Conservation (phyloP, 2,113 vertebrate genomes). For the Perccottus glenii region DNA sequence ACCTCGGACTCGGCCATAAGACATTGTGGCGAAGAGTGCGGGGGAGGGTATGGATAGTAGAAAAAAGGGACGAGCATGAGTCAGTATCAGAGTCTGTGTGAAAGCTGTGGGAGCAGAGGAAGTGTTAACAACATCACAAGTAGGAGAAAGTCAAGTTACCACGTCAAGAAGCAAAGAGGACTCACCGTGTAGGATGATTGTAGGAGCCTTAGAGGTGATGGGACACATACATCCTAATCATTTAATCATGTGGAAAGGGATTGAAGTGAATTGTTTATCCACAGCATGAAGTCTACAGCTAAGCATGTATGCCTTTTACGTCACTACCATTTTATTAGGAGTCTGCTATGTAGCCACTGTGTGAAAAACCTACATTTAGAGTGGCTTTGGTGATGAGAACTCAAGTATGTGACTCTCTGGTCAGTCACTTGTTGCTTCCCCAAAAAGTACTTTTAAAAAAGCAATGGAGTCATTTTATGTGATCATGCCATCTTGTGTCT, state of each 20-base stretch:
- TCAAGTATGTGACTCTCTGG: slow-evolving; percentile 28
- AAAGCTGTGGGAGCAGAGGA: slow-evolving; percentile 81
- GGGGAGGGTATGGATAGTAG: slow-evolving; percentile 73
- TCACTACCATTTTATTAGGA: slow-evolving; percentile 53
- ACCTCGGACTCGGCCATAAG: slow-evolving; percentile 71
- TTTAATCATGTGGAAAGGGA: slow-evolving; percentile 43
- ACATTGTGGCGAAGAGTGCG: slow-evolving; percentile 73
- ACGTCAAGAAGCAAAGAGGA: slow-evolving; percentile 69
- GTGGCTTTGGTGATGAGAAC: slow-evolving; percentile 50
- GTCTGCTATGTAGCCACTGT: slow-evolving; percentile 40
- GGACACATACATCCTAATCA: slow-evolving; percentile 52
- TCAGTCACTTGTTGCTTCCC: slow-evolving; percentile 57
- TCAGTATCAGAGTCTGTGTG: slow-evolving; percentile 78
- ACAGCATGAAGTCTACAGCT: slow-evolving; percentile 34
- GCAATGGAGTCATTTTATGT: slow-evolving; percentile 42
- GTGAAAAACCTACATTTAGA: slow-evolving; percentile 48
- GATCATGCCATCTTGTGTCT: slow-evolving; percentile 72
- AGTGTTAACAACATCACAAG: slow-evolving; percentile 79
- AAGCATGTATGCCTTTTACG: slow-evolving; percentile 44
- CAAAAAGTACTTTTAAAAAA: no score
- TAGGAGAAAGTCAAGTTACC: slow-evolving; percentile 76
- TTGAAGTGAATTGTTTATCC: slow-evolving; percentile 44
- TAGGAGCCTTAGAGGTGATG: slow-evolving; percentile 59
- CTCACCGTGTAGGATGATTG: slow-evolving; percentile 64
- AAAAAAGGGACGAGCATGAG: slow-evolving; percentile 77